Evolutionary conservation across 2,113 vertebrate genomes (phyloP), one percentile per base, ranked within the genome.

Genomic region (Natator depressus): DNA sequence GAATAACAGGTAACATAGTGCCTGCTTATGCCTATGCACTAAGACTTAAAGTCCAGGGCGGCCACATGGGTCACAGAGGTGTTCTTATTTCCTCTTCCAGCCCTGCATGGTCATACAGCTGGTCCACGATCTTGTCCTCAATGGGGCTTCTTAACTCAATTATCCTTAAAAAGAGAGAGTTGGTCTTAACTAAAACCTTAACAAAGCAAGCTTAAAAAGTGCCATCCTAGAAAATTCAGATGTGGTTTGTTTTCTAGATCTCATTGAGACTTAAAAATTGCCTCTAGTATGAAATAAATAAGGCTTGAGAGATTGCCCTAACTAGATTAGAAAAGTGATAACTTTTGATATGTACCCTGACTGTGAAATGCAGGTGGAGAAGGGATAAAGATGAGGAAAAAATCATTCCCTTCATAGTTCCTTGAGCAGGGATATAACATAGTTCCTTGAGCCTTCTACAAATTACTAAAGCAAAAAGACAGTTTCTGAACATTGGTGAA

Each of bases 51-150:
- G 10, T 3, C n/a, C 38, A 46, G 49, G 38, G 88, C 57, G 29
- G 46, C 0, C 0, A 22, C 47, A 31, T 1, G 87, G 19, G 46
- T 86, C 38, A 14, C 10, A n/a, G 35, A 31, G 2, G 2, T 65
- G 22, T 76, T 59, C 85, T 80, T 80, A 17, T 85, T 0, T 76
- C 27, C 83, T 54, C 22, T 16, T 82, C 38, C 49, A 1, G 62
- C 69, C 93, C 59, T 81, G 54, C 57, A 65, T 81, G 51, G 49
- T 8, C 80, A 38, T 13, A 93, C 13, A 65, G 59, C 29, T 65
- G 57, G 2, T 59, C 57, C 57, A 59, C 11, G 29, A 31, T 59
- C 57, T 59, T 29, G 59, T 65, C 59, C 29, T 35, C 59, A 65
- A 65, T 35, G 59, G 31, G 29, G 59, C 29, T 14, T 35, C 59